Base-by-base conservation (phyloP, 2,797 vertebrate species). In the Diglossa cyanea region DNA sequence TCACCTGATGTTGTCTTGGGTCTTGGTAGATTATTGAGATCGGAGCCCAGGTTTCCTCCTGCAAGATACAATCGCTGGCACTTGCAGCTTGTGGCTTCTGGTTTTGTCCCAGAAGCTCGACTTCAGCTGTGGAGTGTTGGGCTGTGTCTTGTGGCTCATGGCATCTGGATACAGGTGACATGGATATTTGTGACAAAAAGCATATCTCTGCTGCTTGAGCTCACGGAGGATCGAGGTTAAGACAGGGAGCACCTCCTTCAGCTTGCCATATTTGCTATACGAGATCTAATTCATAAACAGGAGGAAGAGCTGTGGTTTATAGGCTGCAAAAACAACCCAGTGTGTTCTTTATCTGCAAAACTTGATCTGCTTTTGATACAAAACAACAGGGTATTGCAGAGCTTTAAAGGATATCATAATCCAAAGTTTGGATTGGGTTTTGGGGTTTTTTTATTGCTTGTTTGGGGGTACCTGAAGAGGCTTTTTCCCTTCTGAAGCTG, bases 71-170 rank as follows among this genome's bases (percentile, higher is more conserved):
- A 85, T 92, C 37, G 0, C 33, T 55, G 58, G 31, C 35, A 28
- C 70, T 80, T 68, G 73, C 4, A 65, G 45, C 44, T 90, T 80
- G 79, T 77, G 68, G 88, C 79, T 91, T 88, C 57, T 94, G 65
- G 14, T 25, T 77, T 71, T 88, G 53, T 48, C 18, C 19, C 30
- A 50, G 62, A 53, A 70, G 18, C n/a, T 75, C 50, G 25, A 9
- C 65, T 33, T 84, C 21, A 60, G 51, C 53, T 80, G 0, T 15
- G 30, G 53, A n/a, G 45, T 33, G 28, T 17, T 58, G 45, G 54
- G 65, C 31, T 19, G 45, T 65, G 70, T 61, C 72, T 62, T 58
- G 50, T 72, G 72, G 68, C 42, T 63, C 0, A 0, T 63, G 63
- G 16, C 9, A 9, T 81, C 77, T 63, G 72, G 47, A 21, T 86